Conservation (phyloP, 2,888 invertebrate species). For the Altica lythri region DNA sequence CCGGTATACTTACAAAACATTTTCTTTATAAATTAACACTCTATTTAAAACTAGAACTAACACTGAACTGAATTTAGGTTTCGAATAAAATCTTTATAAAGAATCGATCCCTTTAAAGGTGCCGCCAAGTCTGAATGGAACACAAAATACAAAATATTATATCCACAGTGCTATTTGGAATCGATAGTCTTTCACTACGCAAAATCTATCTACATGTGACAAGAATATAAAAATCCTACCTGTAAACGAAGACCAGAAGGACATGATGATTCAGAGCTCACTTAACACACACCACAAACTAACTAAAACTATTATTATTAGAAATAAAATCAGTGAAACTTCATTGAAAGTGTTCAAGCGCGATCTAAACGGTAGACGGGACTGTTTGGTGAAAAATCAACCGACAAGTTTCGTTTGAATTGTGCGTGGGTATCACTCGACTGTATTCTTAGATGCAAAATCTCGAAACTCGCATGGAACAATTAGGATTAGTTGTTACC, state of each 20-base stretch:
- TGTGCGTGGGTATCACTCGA: conserved; percentile 4
- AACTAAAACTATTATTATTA: not conserved
- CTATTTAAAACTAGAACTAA: too few species aligned
- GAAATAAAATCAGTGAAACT: conserved; percentile 9
- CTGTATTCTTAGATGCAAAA: conserved; percentile 6
- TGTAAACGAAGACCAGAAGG: conserved; percentile 22
- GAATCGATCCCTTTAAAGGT: conserved; percentile 26
- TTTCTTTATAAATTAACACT: not conserved
- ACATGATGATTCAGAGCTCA: conserved; percentile 17
- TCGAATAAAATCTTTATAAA: conserved; percentile 1
- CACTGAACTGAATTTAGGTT: too few species aligned
- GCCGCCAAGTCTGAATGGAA: conserved; percentile 29
- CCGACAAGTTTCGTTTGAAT: not conserved
- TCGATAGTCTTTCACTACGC: conserved; percentile 26
- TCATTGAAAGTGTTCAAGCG: not conserved
- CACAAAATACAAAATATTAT: too few species aligned
- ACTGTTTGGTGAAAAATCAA: conserved; percentile 1
- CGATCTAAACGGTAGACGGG: not conserved
- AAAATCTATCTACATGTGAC: conserved; percentile 8
- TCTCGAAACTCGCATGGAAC: not conserved
- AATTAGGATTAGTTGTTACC: not conserved
- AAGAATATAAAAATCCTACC: conserved; percentile 1
- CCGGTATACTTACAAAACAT: conserved; percentile 6
- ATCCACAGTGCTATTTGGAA: conserved; percentile 19
- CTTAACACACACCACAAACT: not conserved